Evolutionary conservation across 2,888 invertebrate species (phyloP).

Genomic region (Sympetrum striolatum): DNA sequence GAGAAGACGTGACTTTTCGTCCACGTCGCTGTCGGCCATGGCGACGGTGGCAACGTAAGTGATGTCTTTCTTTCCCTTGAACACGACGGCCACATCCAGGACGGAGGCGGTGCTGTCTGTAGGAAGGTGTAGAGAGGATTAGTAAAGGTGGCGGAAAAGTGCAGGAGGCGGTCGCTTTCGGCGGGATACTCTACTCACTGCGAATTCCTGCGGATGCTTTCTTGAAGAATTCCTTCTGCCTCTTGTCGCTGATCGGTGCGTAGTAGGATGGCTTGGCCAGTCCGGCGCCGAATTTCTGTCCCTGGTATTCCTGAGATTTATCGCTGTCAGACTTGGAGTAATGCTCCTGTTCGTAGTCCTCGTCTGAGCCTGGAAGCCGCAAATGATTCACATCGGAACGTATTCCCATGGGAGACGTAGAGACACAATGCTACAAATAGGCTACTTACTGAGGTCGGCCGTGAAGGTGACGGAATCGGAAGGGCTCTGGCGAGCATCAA

Average conservation of each 20-base stretch:
- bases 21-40: constrained; percentile 64
- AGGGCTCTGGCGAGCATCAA: constrained; percentile 61
- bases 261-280: constrained; percentile 42
- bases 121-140: not conserved
- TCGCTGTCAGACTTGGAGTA: not conserved
- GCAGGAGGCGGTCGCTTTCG: not conserved
- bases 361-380: not conserved
- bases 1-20: constrained; percentile 64
- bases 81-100: constrained; percentile 64
- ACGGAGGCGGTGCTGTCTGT: constrained; percentile 60
- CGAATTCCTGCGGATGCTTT: constrained; percentile 66
- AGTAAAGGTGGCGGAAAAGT: not conserved
- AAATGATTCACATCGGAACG: not conserved
- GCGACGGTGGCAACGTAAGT: constrained; percentile 65
- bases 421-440: not conserved
- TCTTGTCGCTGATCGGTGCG: constrained; percentile 60
- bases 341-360: not conserved
- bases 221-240: constrained; percentile 64
- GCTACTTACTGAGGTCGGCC: constrained; percentile 55
- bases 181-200: constrained; percentile 50
- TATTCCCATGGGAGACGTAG: not conserved
- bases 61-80: constrained; percentile 63
- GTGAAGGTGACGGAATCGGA: constrained; percentile 61
- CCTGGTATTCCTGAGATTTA: not conserved
- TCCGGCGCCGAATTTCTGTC: not conserved